Percentiles rank a stretch among this genome's conserved stretches.
These are phyloP conservation scores for Leucosticte australis DNA, from an alignment of 2,113 vertebrate species.

Conservation along the genomic window DNA sequence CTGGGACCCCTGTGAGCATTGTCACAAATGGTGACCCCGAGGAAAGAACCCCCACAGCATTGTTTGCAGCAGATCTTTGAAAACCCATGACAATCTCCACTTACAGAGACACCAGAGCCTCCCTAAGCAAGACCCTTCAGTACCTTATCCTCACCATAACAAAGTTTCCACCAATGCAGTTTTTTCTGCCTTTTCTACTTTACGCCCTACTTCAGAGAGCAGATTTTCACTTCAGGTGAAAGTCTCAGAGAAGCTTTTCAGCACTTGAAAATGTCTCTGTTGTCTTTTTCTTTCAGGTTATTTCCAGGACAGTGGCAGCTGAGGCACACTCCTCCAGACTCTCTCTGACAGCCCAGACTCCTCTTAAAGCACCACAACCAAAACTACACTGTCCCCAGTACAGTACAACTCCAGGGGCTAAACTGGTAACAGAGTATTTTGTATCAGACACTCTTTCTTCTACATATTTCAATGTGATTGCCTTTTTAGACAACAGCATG, in stretches of 20 bases:
- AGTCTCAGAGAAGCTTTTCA: background rate
- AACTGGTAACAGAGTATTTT: background rate
- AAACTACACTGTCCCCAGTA: background rate
- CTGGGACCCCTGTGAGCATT: too few species aligned
- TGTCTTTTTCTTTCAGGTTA: background rate
- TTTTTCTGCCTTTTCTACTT: background rate
- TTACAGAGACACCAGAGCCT: background rate
- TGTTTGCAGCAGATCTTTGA: background rate
- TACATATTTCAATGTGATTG: background rate
- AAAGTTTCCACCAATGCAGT: background rate
- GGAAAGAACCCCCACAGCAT: too few species aligned
- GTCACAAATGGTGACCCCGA: too few species aligned
- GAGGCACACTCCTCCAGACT: background rate
- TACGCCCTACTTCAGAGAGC: background rate
- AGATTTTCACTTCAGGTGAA: background rate
- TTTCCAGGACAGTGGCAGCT: background rate
- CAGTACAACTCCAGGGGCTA: background rate
- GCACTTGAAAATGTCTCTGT: background rate
- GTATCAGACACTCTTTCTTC: background rate
- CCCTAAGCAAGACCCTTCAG: background rate
- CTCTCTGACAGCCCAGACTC: background rate
- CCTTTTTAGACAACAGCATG: constrained; percentile 34
- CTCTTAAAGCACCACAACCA: background rate
- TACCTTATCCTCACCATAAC: background rate
- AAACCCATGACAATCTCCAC: background rate